phyloP scores from a whole-genome alignment of 2,797 vertebrate species.

The Corythornis leucogaster region DNA sequence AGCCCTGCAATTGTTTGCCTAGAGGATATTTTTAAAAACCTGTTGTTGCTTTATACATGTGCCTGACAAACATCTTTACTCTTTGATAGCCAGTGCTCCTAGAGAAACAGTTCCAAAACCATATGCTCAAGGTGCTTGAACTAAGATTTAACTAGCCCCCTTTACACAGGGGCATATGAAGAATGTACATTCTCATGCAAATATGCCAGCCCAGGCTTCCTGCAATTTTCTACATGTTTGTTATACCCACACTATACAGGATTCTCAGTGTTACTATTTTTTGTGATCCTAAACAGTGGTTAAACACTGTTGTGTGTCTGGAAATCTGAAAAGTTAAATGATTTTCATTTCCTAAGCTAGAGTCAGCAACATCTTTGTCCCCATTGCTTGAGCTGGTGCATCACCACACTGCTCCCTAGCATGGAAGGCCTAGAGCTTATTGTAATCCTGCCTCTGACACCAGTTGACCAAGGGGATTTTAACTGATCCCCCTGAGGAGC shows the following conservation, averaged over 20 bases:
- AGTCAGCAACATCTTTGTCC: background rate
- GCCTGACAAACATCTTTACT: background rate
- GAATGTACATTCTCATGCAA: background rate
- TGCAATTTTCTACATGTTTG: background rate
- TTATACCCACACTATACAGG: background rate
- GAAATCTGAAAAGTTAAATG: background rate
- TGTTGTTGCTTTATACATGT: background rate
- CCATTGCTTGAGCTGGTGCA: background rate
- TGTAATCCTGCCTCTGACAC: background rate
- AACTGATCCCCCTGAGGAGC: background rate
- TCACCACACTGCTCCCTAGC: background rate
- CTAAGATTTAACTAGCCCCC: background rate
- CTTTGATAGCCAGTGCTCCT: background rate
- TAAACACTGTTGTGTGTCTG: background rate
- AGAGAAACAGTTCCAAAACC: constrained; percentile 26
- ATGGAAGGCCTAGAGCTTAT: background rate
- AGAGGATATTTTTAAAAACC: background rate
- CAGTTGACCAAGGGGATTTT: background rate
- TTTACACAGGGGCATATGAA: background rate
- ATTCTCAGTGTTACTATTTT: background rate
- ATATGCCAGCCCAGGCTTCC: background rate
- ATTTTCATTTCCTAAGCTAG: background rate
- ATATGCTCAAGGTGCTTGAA: constrained; percentile 5
- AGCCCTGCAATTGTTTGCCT: background rate
- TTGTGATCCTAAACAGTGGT: constrained; percentile 8